These are phyloP conservation scores for Oligia latruncula DNA, from an alignment of 2,888 invertebrate genomes.

Conservation along the genomic window DNA sequence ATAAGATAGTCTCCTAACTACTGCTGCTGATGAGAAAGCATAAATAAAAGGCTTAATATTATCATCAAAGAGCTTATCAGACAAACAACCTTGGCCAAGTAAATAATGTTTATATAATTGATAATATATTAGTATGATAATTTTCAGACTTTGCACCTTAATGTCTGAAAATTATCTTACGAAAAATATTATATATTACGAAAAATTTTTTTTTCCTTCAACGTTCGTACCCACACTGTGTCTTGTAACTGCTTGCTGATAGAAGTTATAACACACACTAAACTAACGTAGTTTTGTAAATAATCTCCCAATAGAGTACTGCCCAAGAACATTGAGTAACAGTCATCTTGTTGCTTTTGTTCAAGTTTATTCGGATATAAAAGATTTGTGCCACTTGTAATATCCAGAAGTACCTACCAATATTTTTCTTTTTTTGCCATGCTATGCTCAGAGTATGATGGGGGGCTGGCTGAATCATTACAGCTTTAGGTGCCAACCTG, in stretches of 20 bases:
- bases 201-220: slow-evolving; percentile 5
- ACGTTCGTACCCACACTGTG: slow-evolving; percentile 18
- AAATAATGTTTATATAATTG: slow-evolving; percentile 52
- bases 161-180: background rate
- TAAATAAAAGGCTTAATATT: slow-evolving; percentile 41
- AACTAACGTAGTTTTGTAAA: slow-evolving; percentile 22
- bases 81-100: slow-evolving; percentile 50
- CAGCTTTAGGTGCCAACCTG: slow-evolving; percentile 97
- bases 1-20: background rate
- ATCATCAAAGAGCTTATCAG: slow-evolving; percentile 40
- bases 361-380: background rate
- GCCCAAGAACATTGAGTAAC: slow-evolving; percentile 5
- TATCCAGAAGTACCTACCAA: slow-evolving; percentile 69
- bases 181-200: background rate
- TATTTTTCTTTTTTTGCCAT: slow-evolving; percentile 75
- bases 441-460: slow-evolving; percentile 93
- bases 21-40: slow-evolving; percentile 28
- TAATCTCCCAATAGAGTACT: slow-evolving; percentile 19
- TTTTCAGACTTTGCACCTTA: slow-evolving; percentile 18
- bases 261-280: slow-evolving; percentile 15
- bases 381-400: slow-evolving; percentile 22
- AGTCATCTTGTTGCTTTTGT: slow-evolving; percentile 8
- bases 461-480: slow-evolving; percentile 97
- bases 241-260: slow-evolving; percentile 32
- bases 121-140: slow-evolving; percentile 40